Evolutionary conservation across 92 coral and sea anemone species (phyloP), one percentile per base, ranked within the genome.

Genomic region (Epizoanthus illoricatus): DNA sequence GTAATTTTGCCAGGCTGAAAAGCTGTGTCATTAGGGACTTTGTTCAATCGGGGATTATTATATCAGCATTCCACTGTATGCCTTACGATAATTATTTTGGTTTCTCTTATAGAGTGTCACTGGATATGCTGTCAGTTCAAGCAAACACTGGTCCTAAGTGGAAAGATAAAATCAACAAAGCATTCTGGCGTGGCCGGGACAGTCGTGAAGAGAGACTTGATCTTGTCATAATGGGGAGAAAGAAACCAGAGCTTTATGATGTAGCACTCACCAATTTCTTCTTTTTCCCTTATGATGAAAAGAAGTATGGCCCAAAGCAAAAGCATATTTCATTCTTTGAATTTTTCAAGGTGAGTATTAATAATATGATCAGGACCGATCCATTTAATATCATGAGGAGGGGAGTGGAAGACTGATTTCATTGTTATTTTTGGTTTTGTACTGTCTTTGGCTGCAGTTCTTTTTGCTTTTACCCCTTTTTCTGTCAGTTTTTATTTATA

Each of bases 171-270:
- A 88, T 90, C 28, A 89, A 86, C 64, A 95, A 95, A 69, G 98
- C 94, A 18, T 91, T 95, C 83, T 95, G 98, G 98, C 92, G 98
- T 40, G 98, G 98, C 0, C 90, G 98, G 4, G 98, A 95, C 87
- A 95, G 98, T 72, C 85, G 98, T 69, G 87, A 93, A 73, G 98
- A 95, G 65, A 84, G 98, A 82, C 89, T 95, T 0, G 80, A 93
- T 43, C 93, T 95, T 72, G 98, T 95, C 5, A 65, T 95, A 1
- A 89, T 88, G 91, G 98, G 96, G 10, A 84, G 92, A 55, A 95
- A 95, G 71, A 93, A 95, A 20, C 93, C 98, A 36, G 88, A 95
- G 75, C 92, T 95, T 12, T 95, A 80, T 75, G 98, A 95, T 28
- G 94, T 92, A 17, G 98, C 96, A 15, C 90, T 95, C 52, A 95